A percentile compares a stretch with the other conserved stretches of the same genome.
Conservation (phyloP, 2,113 vertebrate species). For the Myrmecobius fasciatus region DNA sequence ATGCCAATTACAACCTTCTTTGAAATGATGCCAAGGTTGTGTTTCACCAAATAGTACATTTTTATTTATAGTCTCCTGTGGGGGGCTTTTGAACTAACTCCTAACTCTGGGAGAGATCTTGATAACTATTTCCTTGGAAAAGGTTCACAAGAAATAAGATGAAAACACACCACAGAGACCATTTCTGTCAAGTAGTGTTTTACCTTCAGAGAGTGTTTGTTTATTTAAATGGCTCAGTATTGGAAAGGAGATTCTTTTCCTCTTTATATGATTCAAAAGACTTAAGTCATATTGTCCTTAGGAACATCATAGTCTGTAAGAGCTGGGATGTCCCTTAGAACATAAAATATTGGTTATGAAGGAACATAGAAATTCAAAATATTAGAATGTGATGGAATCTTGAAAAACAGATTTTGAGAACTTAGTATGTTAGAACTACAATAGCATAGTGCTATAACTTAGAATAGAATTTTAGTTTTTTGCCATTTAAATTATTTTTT, state of each 20-base stretch:
- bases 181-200: slow-evolving; percentile 60
- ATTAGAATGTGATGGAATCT: background rate
- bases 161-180: slow-evolving; percentile 58
- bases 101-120: slow-evolving; percentile 74
- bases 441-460: background rate
- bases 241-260: background rate
- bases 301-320: slow-evolving; percentile 5
- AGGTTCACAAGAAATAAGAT: slow-evolving; percentile 75
- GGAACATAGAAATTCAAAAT: background rate
- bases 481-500: too few relatives aligned
- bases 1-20: slow-evolving; percentile 73
- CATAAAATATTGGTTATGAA: background rate
- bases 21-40: slow-evolving; percentile 77
- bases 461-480: background rate
- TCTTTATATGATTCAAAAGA: slow-evolving; percentile 37
- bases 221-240: slow-evolving; percentile 62
- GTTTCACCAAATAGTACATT: slow-evolving; percentile 72
- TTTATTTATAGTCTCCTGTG: slow-evolving; percentile 79
- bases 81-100: slow-evolving; percentile 77
- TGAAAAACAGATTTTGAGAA: background rate
- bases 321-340: slow-evolving; percentile 13
- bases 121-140: slow-evolving; percentile 78
- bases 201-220: slow-evolving; percentile 70
- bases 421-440: background rate
- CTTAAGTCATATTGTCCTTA: slow-evolving; percentile 40